Base-by-base conservation (phyloP, 2,888 invertebrate genomes). In the Pollenia amentaria region DNA sequence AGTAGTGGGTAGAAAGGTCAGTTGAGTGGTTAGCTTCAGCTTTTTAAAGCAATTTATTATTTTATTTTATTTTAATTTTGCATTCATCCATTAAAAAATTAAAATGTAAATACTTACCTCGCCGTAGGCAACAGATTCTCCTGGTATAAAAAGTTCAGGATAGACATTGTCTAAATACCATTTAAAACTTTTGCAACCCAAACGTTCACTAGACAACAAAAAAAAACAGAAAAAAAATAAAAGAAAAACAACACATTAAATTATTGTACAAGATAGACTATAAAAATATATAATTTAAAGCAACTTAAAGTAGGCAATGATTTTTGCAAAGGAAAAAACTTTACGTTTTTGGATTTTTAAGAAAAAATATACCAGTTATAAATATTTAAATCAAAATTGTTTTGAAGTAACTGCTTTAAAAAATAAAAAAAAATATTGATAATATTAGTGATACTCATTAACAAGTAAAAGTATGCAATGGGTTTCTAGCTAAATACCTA, bases 111-210 rank as follows among this genome's bases (percentile, higher is more conserved):
- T 83, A 91, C 96, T 95, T 95, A 99, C 99, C 98, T 99, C 99
- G 94, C 99, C 99, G 89, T 97, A 97, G 77, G 99, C 99, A 4
- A 99, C 96, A 1, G 99, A 98, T 91, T 99, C 98, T 85, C 99
- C 99, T 42, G 99, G 99, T 91, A 99, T 98, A 93, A 99, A 99
- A 82, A 99, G 95, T 94, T 99, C 99, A 2, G 99, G 99, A 94
- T 99, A 99, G 90, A 99, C 96, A 93, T 97, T 99, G 93, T 99
- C 98, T 94, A 99, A 95, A 94, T 98, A 99, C 99, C 99, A 99
- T 93, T 97, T 97, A 95, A 99, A 99, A 81, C 96, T 96, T 94
- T 99, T 99, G 94, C 99, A 99, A 70, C 96, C 95, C 77, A 99
- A 95, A 84, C 96, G 95, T 89, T 97, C 95, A 73, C 94, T 93